Conservation (phyloP, 2,888 invertebrate genomes). For the Craniophora ligustri region DNA sequence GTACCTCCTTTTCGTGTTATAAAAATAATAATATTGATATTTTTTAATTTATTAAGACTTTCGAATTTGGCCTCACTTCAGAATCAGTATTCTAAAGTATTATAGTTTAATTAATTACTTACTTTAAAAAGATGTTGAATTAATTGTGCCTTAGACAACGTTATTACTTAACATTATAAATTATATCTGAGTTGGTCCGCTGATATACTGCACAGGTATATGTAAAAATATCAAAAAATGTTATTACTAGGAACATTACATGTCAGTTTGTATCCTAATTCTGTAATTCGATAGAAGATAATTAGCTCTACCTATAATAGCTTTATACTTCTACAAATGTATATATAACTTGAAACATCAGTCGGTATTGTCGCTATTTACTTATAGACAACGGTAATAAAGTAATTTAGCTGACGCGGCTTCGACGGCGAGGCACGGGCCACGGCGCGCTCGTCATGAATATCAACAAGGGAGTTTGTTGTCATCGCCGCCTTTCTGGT, state of each 20-base stretch:
- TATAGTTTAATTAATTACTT: too few relatives aligned
- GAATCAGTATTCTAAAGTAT: too few relatives aligned
- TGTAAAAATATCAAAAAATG: too few relatives aligned
- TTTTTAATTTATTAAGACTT: slow-evolving; percentile 43
- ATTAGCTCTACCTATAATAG: not conserved
- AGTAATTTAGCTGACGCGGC: slow-evolving; percentile 79
- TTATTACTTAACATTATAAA: too few relatives aligned
- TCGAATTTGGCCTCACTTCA: slow-evolving; percentile 19
- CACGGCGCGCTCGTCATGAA: slow-evolving; percentile 70
- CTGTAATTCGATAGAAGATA: not conserved
- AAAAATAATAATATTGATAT: slow-evolving; percentile 44
- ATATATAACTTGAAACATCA: slow-evolving; percentile 25
- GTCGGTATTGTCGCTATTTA: slow-evolving; percentile 69
- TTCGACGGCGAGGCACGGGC: slow-evolving; percentile 66
- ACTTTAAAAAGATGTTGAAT: too few relatives aligned
- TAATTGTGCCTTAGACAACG: too few relatives aligned
- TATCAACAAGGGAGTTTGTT: slow-evolving; percentile 76
- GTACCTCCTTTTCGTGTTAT: slow-evolving; percentile 41
- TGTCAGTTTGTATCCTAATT: too few relatives aligned
- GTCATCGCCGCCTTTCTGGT: slow-evolving; percentile 60
- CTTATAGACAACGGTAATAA: slow-evolving; percentile 74
- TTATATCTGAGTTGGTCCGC: too few relatives aligned
- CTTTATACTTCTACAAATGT: slow-evolving; percentile 1
- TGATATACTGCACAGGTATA: too few relatives aligned
- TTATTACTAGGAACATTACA: too few relatives aligned